Base-by-base conservation (phyloP, 2,888 invertebrate genomes). In the Caenorhabditis uteleia region DNA sequence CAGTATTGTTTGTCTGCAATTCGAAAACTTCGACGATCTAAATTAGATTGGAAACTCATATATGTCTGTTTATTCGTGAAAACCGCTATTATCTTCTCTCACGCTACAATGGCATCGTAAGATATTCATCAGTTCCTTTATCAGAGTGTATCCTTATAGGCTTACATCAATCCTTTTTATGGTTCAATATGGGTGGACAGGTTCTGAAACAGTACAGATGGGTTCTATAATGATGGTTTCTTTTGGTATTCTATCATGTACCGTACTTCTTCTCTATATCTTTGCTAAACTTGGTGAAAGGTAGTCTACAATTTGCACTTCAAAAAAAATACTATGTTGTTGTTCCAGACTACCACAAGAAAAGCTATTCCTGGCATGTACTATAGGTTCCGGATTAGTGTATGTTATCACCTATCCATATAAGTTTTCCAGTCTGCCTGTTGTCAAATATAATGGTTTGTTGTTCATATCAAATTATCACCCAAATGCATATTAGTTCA, bases 171-270 rank as follows among this genome's bases (percentile, higher is more conserved):
- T 64, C 18, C 23, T 64, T 14, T 58, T 58, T 40, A 64, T 64
- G 56, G 54, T 59, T n/a, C 62, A 46, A 40, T 68, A 61, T 29
- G 68, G 68, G 10, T 61, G 57, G 68, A 55, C 40, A 18, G 64
- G 68, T 25, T 47, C 51, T 6, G 61, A 64, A 27, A 65, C 61
- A 4, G 65, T 68, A 18, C 45, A 47, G 14, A 51, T 51, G 44
- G 47, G 48, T 6, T 56, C 66, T 10, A 49, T 40, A 20, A n/a
- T 60, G 21, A 54, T 61, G 60, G 50, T 51, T 23, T 39, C 46
- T 2, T 56, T 57, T 18, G 68, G 68, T 18, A 29, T 54, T 16
- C 7, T 65, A 8, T 56, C 68, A 1, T 51, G 47, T 12, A 7
- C 44, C 5, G 46, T 68, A 29, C 51, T 58, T 0, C 40, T 68